Conservation (phyloP, 37 sponge, comb jelly and placozoan genomes). For the Ephydatia muelleri region DNA sequence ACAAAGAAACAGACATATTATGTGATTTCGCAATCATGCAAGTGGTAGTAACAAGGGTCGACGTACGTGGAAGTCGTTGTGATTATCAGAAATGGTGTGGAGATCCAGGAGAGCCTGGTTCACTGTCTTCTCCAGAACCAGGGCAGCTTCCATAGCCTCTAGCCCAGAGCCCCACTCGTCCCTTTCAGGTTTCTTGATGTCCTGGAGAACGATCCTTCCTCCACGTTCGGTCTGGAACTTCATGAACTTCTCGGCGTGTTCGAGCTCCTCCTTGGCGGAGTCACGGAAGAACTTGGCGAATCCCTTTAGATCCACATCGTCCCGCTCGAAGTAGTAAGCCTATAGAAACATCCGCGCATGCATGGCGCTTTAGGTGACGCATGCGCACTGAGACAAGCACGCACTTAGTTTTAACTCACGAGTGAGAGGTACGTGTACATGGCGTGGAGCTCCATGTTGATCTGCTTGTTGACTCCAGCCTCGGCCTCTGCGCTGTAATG, state of each 20-base stretch:
- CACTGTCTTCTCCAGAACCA: conserved; percentile 73
- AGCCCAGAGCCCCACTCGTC: conserved; percentile 75
- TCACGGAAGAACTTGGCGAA: conserved; percentile 80
- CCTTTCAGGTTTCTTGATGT: conserved; percentile 79
- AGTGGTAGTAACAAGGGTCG: not conserved
- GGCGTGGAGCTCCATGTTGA: conserved; percentile 89
- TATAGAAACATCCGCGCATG: not conserved
- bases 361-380: not conserved
- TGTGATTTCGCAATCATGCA: too few relatives aligned
- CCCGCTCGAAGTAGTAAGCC: conserved; percentile 78
- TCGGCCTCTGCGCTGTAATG: conserved; percentile 79
- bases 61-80: conserved; percentile 65
- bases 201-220: conserved; percentile 58
- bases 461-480: conserved; percentile 88
- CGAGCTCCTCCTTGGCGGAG: conserved; percentile 72
- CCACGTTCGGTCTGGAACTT: conserved; percentile 82
- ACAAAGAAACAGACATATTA: too few relatives aligned
- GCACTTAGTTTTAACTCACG: too few relatives aligned
- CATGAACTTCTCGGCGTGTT: conserved; percentile 87
- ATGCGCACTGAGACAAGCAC: too few relatives aligned
- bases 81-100: conserved; percentile 64
- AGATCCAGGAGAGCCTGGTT: conserved; percentile 88
- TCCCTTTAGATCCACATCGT: conserved; percentile 76
- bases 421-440: conserved; percentile 86
- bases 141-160: conserved; percentile 81